Base-by-base conservation (phyloP, 1,140 invertebrate genomes). In the Panagrolaimus sp. region DNA sequence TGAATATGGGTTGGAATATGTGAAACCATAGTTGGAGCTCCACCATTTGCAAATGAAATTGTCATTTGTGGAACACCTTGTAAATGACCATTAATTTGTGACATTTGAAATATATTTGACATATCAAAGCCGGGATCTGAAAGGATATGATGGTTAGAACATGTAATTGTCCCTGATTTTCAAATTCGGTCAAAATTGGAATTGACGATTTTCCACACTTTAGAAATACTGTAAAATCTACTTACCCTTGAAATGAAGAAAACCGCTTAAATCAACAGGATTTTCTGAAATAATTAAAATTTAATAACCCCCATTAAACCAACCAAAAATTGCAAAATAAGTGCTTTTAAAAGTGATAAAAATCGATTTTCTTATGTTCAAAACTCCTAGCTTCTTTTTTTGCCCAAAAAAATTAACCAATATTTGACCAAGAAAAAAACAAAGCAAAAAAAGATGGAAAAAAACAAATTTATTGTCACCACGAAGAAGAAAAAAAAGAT, bases 21-120 rank as follows among this genome's bases (percentile, higher is more conserved):
- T 23, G 20, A 27, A 27, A 25, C 20, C 51, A 57, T 57, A 14
- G 27, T 57, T 57, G 51, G 51, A 27, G 51, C 51, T 23, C 20
- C 51, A 57, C 51, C 51, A 57, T 25, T 25, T 20, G 51, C 20
- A 20, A 57, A 57, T 23, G 51, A 57, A 14, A 31, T 42, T 11
- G 38, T 44, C 38, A 31, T 14, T 13, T 42, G 65, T 0, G 31
- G 23, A 38, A 67, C 65, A 38, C 43, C 43, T 42, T 51, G 65
- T 42, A 67, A 45, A 67, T 67, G 65, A 14, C 65, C 48, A 43
- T 61, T 67, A 20, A 63, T 63, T 16, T 63, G 62, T 16, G n/a
- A 20, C 65, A 67, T 67, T 20, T 43, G 16, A 14, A 67, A 42
- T 23, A 67, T 61, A 48, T 63, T 63, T 23, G 11, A 42, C 31